phyloP scores from a whole-genome alignment of 1,140 invertebrate genomes.

The Eufriesea mexicana region DNA sequence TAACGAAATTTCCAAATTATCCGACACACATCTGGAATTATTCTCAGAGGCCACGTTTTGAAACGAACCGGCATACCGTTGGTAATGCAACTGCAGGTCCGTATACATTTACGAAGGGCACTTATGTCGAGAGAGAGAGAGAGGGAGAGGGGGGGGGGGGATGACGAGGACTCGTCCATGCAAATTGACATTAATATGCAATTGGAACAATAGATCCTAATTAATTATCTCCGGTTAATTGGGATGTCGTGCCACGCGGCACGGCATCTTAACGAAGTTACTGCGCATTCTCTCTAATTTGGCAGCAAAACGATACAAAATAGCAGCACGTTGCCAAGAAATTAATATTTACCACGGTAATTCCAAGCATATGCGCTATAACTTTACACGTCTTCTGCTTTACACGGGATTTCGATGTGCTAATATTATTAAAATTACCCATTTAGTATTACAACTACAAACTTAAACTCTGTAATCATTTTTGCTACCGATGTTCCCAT shows the following conservation, averaged over 20 bases:
- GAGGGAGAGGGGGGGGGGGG: background rate
- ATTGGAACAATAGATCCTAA: conserved; percentile 55
- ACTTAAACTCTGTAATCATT: background rate
- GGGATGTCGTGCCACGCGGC: background rate
- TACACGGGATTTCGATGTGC: too few species aligned
- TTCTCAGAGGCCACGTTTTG: background rate
- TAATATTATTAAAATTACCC: background rate
- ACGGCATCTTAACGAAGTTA: conserved; percentile 47
- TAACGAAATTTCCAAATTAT: background rate
- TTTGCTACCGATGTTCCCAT: background rate
- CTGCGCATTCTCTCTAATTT: conserved; percentile 27
- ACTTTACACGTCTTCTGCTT: too few species aligned
- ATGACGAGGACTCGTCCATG: conserved; percentile 43
- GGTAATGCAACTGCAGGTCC: background rate
- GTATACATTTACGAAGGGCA: background rate
- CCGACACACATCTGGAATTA: background rate
- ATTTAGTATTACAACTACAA: background rate
- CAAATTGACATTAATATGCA: conserved; percentile 57
- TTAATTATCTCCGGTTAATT: conserved; percentile 54
- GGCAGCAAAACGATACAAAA: conserved; percentile 36
- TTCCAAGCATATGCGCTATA: background rate
- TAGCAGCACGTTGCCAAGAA: background rate
- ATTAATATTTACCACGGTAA: conserved; percentile 34
- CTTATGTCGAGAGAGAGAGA: conserved; percentile 3
- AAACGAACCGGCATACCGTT: background rate